Conservation (phyloP, 2,113 vertebrate species). For the Thunnus maccoyii region DNA sequence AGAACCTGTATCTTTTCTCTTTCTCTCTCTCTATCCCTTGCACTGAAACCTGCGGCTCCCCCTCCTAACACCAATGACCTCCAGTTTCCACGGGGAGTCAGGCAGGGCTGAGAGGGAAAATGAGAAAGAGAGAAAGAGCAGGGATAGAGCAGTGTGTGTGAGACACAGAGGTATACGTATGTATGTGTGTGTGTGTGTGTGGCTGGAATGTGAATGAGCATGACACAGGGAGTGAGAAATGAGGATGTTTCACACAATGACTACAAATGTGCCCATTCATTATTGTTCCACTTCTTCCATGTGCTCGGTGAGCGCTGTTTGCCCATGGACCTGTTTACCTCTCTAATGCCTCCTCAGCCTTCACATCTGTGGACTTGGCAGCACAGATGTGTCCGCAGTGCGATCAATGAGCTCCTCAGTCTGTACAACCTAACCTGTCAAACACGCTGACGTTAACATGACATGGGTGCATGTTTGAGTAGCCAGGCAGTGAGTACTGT, state of each 20-base stretch:
- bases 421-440: slow-evolving; percentile 58
- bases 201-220: slow-evolving; percentile 72
- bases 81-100: slow-evolving; percentile 66
- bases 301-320: slow-evolving; percentile 27
- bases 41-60: slow-evolving; percentile 51
- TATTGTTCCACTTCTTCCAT: slow-evolving; percentile 51
- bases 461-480: slow-evolving; percentile 41
- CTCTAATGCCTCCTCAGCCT: slow-evolving; percentile 5
- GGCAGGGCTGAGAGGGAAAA: slow-evolving; percentile 56
- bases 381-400: slow-evolving; percentile 36
- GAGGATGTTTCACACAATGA: slow-evolving; percentile 69
- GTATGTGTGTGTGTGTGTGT: slow-evolving; percentile 36
- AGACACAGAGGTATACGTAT: slow-evolving; percentile 22
- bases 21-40: slow-evolving; percentile 1
- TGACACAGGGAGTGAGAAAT: slow-evolving; percentile 49
- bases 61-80: slow-evolving; percentile 69
- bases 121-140: slow-evolving; percentile 55
- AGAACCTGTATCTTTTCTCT: slow-evolving; percentile 46
- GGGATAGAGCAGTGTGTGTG: slow-evolving; percentile 17
- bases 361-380: slow-evolving; percentile 29
- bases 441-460: slow-evolving; percentile 61
- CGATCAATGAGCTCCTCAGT: slow-evolving; percentile 51
- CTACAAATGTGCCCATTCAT: slow-evolving; percentile 73
- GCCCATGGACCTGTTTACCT: slow-evolving; percentile 33
- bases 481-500: background rate